A percentile compares a stretch with the other conserved stretches of the same genome.
Conservation (phyloP, 2,888 invertebrate species). For the Pterostichus madidus region DNA sequence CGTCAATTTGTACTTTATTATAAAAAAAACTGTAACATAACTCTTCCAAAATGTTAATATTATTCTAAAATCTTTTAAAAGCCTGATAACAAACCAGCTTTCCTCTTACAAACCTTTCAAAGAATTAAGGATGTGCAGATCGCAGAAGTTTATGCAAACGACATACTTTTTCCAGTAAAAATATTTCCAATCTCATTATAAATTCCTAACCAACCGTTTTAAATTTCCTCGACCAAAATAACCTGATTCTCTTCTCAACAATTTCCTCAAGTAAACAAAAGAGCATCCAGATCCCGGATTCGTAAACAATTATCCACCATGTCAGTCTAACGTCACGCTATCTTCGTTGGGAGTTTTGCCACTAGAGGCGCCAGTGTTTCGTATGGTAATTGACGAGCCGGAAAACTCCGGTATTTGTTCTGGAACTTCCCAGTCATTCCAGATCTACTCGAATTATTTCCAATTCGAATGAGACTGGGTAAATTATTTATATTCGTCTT, state of each 20-base stretch:
- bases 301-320: not conserved
- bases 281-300: not conserved
- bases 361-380: not conserved
- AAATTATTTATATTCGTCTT: conserved; percentile 23
- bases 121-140: not conserved
- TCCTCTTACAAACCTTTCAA: not conserved
- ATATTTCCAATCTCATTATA: not conserved
- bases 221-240: not conserved
- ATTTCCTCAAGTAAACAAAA: conserved; percentile 12
- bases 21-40: too few species aligned
- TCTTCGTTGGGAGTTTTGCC: not conserved
- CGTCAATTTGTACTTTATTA: too few species aligned
- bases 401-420: conserved; percentile 10
- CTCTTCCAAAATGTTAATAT: too few species aligned
- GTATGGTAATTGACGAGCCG: not conserved
- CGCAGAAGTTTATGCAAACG: not conserved
- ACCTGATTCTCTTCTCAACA: not conserved
- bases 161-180: not conserved
- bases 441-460: not conserved
- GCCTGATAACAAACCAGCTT: too few species aligned
- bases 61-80: too few species aligned
- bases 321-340: not conserved
- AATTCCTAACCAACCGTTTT: not conserved
- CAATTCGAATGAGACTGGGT: conserved; percentile 5
- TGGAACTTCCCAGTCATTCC: conserved; percentile 31